Conservation (phyloP, 2,113 vertebrate genomes). For the Podocnemis expansa region DNA sequence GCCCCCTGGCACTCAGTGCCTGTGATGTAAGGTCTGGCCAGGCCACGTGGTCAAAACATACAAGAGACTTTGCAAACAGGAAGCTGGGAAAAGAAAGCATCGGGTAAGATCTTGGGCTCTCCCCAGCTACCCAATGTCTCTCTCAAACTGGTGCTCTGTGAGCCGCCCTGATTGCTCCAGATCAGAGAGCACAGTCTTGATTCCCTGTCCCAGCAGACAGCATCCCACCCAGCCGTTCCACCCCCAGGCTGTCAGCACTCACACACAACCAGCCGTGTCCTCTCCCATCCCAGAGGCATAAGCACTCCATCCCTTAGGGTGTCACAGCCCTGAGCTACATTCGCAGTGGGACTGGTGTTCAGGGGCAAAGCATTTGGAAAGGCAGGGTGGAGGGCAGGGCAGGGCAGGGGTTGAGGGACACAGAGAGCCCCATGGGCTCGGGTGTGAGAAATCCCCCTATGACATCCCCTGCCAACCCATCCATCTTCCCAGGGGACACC, state of each 20-base stretch:
- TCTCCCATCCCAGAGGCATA: accelerated
- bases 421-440: not conserved
- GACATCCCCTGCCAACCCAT: accelerated
- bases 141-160: not conserved
- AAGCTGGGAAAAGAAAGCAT: not conserved
- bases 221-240: not conserved
- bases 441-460: not conserved
- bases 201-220: too few relatives aligned
- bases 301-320: not conserved
- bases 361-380: not conserved
- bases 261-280: not conserved
- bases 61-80: not conserved
- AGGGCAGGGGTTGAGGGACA: not conserved
- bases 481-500: accelerated
- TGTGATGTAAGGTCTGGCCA: too few relatives aligned
- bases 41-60: too few relatives aligned
- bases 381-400: not conserved
- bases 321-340: too few relatives aligned
- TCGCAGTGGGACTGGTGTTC: not conserved
- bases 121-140: not conserved
- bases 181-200: too few relatives aligned
- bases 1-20: too few relatives aligned
- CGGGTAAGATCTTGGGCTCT: not conserved
- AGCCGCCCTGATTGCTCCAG: not conserved
- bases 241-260: not conserved